Conservation (phyloP, 1,140 invertebrate species). For the Bombus fervidus region DNA sequence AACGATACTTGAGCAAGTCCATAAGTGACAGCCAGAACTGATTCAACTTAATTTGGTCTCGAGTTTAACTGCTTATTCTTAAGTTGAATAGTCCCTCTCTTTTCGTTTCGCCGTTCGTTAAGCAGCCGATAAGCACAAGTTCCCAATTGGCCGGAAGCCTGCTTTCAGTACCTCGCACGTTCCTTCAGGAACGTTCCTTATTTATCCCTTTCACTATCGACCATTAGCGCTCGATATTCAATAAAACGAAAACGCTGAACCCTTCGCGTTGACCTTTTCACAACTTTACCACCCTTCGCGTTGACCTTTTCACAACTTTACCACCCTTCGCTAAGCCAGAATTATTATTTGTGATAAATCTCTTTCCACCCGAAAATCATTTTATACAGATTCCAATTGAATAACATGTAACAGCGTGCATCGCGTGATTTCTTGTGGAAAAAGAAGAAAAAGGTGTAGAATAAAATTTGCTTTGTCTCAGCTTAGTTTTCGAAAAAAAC, state of each 20-base stretch:
- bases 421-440: too few relatives aligned
- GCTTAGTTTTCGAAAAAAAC: too few relatives aligned
- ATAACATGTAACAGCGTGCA: too few relatives aligned
- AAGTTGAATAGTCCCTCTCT: slow-evolving; percentile 56
- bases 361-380: background rate
- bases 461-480: too few relatives aligned
- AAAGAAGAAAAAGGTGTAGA: too few relatives aligned
- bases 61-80: slow-evolving; percentile 40
- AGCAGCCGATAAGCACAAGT: slow-evolving; percentile 62
- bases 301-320: background rate
- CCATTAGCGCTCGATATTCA: slow-evolving; percentile 55
- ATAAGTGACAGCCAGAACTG: slow-evolving; percentile 45
- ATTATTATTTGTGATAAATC: slow-evolving; percentile 26
- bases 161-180: slow-evolving; percentile 52
- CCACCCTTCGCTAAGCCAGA: background rate
- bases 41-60: slow-evolving; percentile 70
- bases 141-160: slow-evolving; percentile 55
- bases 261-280: slow-evolving; percentile 6
- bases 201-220: slow-evolving; percentile 56
- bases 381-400: too few relatives aligned
- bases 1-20: slow-evolving; percentile 15
- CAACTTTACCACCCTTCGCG: background rate
- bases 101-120: slow-evolving; percentile 61
- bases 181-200: slow-evolving; percentile 39
- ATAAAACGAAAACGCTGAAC: slow-evolving; percentile 39